Evolutionary conservation across 2,888 invertebrate genomes (phyloP), one percentile per base, ranked within the genome.

Genomic region (Parnassius apollo): DNA sequence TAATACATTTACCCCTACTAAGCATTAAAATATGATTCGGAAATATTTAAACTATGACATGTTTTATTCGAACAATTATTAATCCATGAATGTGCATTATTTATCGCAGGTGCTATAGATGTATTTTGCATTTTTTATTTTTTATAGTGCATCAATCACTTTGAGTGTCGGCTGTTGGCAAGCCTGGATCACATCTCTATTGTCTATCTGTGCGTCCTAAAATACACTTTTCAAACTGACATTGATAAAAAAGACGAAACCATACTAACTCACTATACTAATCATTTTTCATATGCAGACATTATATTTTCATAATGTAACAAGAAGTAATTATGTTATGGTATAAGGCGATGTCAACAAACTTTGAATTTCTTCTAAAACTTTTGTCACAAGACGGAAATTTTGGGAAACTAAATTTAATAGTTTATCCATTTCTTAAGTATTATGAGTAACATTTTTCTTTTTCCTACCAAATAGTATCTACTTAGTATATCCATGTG

Each of bases 151-250:
- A 86, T 86, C 78, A 72, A 76, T 76, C 80, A 81, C 84, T 76
- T 69, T 72, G 81, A 77, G 82, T 85, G 82, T 75, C 75, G 81
- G 75, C 74, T 78, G 76, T 80, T 80, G 80, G 78, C 55, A 62
- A 54, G 78, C 75, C 74, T 80, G 75, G 73, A 78, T 82, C 83
- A 85, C 86, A 80, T 76, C 79, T 85, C 79, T 84, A 78, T 81
- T 80, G 88, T 89, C 90, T 90, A 85, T 90, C 89, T 89, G 90
- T 89, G 85, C 88, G 85, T 86, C 88, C 86, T 88, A 86, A 90
- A 88, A 76, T 71, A 85, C 86, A 88, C 85, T 75, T 85, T 88
- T 88, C 85, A 77, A 71, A 89, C 88, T 90, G 80, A 91, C 88
- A 78, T 68, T 71, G 75, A 74, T 75, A 76, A 72, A 76, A 81